Evolutionary conservation across 2,113 vertebrate species (phyloP), one percentile per base, ranked within the genome.

Genomic region (Anguilla rostrata): DNA sequence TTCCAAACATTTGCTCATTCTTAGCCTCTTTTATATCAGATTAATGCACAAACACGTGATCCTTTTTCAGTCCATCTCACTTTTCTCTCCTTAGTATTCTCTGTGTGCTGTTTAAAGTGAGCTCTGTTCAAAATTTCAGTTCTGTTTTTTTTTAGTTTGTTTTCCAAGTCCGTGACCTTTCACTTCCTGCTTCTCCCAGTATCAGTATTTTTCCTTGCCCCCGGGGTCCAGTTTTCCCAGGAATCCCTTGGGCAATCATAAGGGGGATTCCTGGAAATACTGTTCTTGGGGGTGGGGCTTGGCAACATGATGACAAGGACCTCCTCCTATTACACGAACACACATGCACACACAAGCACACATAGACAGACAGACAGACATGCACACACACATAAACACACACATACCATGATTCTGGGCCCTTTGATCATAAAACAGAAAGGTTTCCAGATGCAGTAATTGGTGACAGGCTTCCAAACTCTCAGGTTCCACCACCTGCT

Each of bases 201-300:
- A 81, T 71, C 29, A 53, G 6, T 85, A 0, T 2, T 63, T 86
- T 88, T 96, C 98, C 95, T 94, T 96, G 96, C 96, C 97, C 97
- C 98, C 97, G 95, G 96, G 98, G 98, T 99, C 98, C 98, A 99
- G 98, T 99, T 99, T 99, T 99, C 98, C 98, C 98, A 99, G 98
- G 98, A 99, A 99, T 99, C 98, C 98, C 98, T 99, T 98, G 92
- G 95, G 93, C 93, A 88, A 93, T 97, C 93, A 91, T 80, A 92
- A 96, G 93, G 97, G 98, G 98, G 98, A 99, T 99, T 99, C 98
- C 98, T 99, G 98, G 98, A 99, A 99, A 99, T 99, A 99, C 98
- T 99, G 98, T 99, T 99, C 98, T 99, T 99, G 97, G 97, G 97
- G 98, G 96, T 92, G 96, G 88, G 98, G 98, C 94, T 94, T 88